A percentile compares a stretch with the other conserved stretches of the same genome.
These are phyloP conservation scores for Sander lucioperca DNA, from an alignment of 2,113 vertebrate species.

Conservation along the genomic window DNA sequence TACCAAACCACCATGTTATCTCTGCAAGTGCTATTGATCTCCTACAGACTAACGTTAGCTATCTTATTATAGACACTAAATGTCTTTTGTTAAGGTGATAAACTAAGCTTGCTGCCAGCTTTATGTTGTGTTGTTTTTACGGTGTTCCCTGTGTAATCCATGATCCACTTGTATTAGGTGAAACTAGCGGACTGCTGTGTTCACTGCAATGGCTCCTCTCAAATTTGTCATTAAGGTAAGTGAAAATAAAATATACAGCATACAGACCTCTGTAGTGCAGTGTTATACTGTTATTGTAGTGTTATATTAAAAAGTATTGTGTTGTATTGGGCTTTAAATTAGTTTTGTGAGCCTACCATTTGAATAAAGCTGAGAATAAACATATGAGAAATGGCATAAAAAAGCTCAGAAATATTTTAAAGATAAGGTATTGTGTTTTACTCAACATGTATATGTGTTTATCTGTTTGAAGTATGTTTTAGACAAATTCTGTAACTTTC, in stretches of 20 bases:
- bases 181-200: background rate
- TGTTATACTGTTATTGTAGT: background rate
- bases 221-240: conserved; percentile 84
- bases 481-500: background rate
- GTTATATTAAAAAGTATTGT: background rate
- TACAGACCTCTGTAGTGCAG: background rate
- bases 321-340: background rate
- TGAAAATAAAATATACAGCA: background rate
- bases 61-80: too few relatives aligned
- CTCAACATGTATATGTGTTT: background rate
- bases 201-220: conserved; percentile 64
- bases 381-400: background rate
- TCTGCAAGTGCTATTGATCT: too few relatives aligned
- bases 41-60: too few relatives aligned
- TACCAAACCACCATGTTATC: background rate
- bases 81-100: too few relatives aligned
- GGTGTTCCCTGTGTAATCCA: conserved; percentile 2
- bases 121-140: background rate
- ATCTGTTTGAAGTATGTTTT: background rate
- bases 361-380: background rate
- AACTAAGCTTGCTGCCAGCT: background rate
- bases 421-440: background rate
- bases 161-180: conserved; percentile 29
- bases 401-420: background rate
- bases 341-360: background rate